A percentile compares a stretch with the other conserved stretches of the same genome.
phyloP scores from a whole-genome alignment of 2,113 vertebrate genomes.

The Podarcis raffonei region DNA sequence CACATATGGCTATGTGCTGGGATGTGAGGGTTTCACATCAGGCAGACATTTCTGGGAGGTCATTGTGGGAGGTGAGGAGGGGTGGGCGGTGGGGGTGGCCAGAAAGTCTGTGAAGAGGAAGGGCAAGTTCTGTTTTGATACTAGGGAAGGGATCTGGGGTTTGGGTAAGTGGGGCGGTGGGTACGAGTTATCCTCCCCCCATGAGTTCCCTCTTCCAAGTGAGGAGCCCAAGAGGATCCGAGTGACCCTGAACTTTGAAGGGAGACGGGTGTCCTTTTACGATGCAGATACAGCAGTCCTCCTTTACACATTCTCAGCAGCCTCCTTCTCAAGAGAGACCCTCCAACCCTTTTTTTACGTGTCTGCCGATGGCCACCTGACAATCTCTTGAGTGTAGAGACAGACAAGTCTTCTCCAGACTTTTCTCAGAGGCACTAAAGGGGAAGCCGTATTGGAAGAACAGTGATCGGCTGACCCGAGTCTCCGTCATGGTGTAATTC shows the following conservation, averaged over 20 bases:
- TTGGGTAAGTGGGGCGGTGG: neutral
- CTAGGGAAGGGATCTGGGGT: neutral
- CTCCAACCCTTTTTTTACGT: neutral
- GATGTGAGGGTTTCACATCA: too few relatives aligned
- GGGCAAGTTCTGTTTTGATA: neutral
- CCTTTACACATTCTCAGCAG: neutral
- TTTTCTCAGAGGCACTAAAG: too few relatives aligned
- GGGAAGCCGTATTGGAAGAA: too few relatives aligned
- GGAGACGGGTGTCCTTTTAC: neutral
- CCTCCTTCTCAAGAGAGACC: neutral
- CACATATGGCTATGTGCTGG: neutral
- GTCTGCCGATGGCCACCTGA: too few relatives aligned
- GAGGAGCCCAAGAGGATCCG: neutral
- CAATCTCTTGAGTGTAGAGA: too few relatives aligned
- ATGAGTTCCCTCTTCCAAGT: too few relatives aligned
- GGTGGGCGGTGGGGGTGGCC: neutral
- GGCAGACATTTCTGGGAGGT: too few relatives aligned
- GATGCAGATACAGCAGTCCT: neutral
- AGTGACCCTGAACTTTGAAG: neutral
- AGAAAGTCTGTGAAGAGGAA: neutral
- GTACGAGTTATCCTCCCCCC: too few relatives aligned
- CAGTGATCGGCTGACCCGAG: too few relatives aligned
- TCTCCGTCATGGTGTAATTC: too few relatives aligned
- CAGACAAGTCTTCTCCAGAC: too few relatives aligned
- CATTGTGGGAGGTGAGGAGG: neutral